Evolutionary conservation across 2,113 vertebrate genomes (phyloP).

Genomic region (Stegostoma tigrinum): DNA sequence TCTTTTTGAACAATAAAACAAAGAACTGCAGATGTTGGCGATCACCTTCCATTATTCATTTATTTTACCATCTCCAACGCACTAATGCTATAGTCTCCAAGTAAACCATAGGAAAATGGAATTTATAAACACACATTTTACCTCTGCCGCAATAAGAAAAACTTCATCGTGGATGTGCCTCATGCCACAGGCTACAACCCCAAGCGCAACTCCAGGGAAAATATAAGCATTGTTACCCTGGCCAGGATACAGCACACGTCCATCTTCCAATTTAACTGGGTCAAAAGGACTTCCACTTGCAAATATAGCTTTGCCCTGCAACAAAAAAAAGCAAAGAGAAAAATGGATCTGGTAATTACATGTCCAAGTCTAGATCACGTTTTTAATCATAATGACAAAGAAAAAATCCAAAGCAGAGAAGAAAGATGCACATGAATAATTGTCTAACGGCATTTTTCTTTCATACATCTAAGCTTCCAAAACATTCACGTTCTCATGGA

Average conservation of each 20-base stretch:
- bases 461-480: not conserved
- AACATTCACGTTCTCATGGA: not conserved
- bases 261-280: constrained; percentile 76
- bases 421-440: not conserved
- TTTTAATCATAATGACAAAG: not conserved
- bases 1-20: too few species aligned
- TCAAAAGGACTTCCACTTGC: constrained; percentile 95
- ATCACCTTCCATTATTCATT: not conserved
- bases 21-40: too few species aligned
- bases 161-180: constrained; percentile 69
- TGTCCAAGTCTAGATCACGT: not conserved
- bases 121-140: constrained; percentile 46
- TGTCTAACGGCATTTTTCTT: not conserved
- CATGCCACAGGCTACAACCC: constrained; percentile 69
- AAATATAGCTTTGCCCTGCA: constrained; percentile 82
- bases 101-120: not conserved
- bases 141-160: constrained; percentile 88
- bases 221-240: constrained; percentile 97
- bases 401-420: not conserved
- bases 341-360: not conserved
- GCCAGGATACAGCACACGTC: constrained; percentile 74
- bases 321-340: not conserved
- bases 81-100: not conserved
- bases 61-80: not conserved
- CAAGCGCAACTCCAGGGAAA: constrained; percentile 88